Evolutionary conservation across 2,797 vertebrate species (phyloP).

Genomic region (Diglossa cyanea): DNA sequence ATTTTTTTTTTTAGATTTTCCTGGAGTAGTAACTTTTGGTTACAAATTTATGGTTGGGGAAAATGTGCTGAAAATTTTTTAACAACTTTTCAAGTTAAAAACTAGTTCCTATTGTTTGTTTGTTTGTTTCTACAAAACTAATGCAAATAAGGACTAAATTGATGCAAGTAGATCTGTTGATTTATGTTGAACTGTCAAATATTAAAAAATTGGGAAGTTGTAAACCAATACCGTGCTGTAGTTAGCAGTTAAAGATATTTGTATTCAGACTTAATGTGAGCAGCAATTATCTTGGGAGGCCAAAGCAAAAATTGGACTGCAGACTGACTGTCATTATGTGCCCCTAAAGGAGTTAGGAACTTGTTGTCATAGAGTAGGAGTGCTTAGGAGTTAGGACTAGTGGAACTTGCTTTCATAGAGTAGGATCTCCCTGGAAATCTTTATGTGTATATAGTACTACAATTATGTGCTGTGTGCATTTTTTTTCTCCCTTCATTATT

Average conservation of each 20-base stretch:
- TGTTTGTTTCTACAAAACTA: not conserved
- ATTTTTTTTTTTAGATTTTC: not conserved
- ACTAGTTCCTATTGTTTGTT: not conserved
- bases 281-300: not conserved
- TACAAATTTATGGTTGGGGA: not conserved
- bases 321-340: not conserved
- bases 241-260: not conserved
- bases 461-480: not conserved
- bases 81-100: not conserved
- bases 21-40: not conserved
- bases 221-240: not conserved
- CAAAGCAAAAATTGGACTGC: not conserved
- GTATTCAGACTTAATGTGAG: not conserved
- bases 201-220: not conserved
- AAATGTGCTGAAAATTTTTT: not conserved
- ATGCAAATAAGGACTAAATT: not conserved
- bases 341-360: not conserved
- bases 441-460: not conserved
- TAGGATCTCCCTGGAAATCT: not conserved
- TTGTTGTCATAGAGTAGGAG: not conserved
- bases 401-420: not conserved
- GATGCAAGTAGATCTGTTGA: not conserved
- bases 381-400: not conserved
- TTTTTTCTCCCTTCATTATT: not conserved
- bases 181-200: not conserved